A percentile compares a stretch with the other conserved stretches of the same genome.
Conservation (phyloP, 2,888 invertebrate species). For the Acanthopleura granulata region DNA sequence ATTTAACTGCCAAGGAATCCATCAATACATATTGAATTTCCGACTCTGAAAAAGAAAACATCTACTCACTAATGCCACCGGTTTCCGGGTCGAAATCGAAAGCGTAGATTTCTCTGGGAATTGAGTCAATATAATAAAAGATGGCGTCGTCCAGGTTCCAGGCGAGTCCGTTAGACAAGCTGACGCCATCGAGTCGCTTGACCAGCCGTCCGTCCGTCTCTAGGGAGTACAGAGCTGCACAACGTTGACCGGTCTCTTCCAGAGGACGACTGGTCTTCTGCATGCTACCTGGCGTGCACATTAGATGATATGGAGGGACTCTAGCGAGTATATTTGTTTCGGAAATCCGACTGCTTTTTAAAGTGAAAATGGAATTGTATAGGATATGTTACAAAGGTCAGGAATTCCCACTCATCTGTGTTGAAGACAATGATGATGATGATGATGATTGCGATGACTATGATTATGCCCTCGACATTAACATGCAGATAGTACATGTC, state of each 20-base stretch:
- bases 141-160: conserved; percentile 80
- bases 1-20: too few species aligned
- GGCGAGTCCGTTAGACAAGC: conserved; percentile 82
- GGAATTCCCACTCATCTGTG: too few species aligned
- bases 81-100: conserved; percentile 78
- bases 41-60: too few species aligned
- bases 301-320: too few species aligned
- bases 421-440: too few species aligned
- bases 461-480: too few species aligned
- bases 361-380: background rate
- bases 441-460: too few species aligned
- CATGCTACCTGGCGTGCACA: conserved; percentile 11
- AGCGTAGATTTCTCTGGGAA: conserved; percentile 77
- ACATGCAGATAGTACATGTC: too few species aligned
- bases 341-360: background rate
- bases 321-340: too few species aligned
- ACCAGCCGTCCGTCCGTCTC: conserved; percentile 43
- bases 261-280: background rate
- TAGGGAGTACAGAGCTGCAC: conserved; percentile 53
- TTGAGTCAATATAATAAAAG: conserved; percentile 85
- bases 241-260: conserved; percentile 24
- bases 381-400: too few species aligned
- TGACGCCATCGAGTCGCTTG: conserved; percentile 44
- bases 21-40: too few species aligned
- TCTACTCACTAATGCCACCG: conserved; percentile 75